Evolutionary conservation across 1,140 invertebrate genomes (phyloP).

Genomic region (Muscidifurax raptorellus): DNA sequence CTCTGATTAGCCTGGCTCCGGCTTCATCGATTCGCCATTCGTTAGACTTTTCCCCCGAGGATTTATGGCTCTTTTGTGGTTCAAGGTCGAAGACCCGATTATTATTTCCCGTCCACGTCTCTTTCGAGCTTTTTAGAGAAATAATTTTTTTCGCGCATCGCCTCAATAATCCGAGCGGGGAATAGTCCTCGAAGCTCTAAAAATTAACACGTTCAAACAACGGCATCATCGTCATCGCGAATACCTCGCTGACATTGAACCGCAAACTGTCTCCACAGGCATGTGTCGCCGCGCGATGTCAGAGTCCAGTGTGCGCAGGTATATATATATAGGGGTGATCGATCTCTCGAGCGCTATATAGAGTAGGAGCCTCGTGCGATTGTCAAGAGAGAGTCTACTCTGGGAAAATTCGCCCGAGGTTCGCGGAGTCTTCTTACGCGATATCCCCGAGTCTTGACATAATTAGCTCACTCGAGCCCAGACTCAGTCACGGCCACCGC

Average conservation of each 20-base stretch:
- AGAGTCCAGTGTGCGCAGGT: too few relatives aligned
- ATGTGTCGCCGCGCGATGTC: neutral
- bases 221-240: neutral
- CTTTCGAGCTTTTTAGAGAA: too few relatives aligned
- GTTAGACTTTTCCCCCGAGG: too few relatives aligned
- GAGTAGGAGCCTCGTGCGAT: neutral
- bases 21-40: neutral
- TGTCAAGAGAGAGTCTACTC: neutral
- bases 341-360: neutral
- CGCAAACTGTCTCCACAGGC: neutral
- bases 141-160: too few relatives aligned
- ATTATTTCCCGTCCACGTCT: too few relatives aligned
- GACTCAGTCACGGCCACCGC: conserved; percentile 45
- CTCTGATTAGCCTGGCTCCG: conserved; percentile 57
- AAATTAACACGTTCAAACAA: too few relatives aligned
- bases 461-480: conserved; percentile 42
- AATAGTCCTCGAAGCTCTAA: too few relatives aligned
- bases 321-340: neutral
- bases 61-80: too few relatives aligned
- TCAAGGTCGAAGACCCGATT: too few relatives aligned
- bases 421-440: too few relatives aligned
- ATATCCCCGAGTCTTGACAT: conserved; percentile 37
- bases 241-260: neutral
- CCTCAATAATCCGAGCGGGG: too few relatives aligned
- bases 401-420: conserved; percentile 11